Conservation (phyloP, 35 echinoderm and acorn worm genomes). For the Heliocidaris tuberculata region DNA sequence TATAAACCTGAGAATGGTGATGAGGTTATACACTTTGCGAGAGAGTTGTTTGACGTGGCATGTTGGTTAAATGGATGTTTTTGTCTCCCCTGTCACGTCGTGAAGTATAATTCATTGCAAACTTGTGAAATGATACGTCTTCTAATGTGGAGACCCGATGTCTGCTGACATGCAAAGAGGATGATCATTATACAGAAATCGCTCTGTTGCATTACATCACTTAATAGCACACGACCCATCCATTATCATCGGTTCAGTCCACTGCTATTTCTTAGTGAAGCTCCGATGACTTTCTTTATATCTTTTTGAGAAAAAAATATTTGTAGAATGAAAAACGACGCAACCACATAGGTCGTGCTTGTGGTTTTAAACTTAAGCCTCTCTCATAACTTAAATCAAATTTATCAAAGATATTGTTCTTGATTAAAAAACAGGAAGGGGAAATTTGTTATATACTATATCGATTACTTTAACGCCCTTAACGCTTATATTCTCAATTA, state of each 20-base stretch:
- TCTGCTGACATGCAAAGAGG: not conserved
- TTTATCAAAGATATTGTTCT: no score
- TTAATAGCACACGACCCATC: not conserved
- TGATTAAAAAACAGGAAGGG: no score
- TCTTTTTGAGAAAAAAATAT: not conserved
- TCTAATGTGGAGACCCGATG: not conserved
- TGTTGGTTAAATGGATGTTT: not conserved
- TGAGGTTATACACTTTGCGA: no score
- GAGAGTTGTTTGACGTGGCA: no score
- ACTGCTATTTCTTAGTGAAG: not conserved
- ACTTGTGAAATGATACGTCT: not conserved
- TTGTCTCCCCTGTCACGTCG: not conserved
- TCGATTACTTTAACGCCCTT: no score
- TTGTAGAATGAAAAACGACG: not conserved
- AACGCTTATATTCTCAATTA: no score
- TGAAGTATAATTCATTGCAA: not conserved
- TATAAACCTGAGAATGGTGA: no score
- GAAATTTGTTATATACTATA: no score
- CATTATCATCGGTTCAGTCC: not conserved
- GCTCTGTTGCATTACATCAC: not conserved
- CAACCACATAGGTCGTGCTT: no score
- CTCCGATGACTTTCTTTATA: not conserved
- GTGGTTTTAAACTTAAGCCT: no score
- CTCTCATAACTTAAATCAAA: no score
- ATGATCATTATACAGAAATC: conserved; percentile 1